Evolutionary conservation across 2,797 vertebrate species (phyloP), one percentile per base, ranked within the genome.

Genomic region (Sebastes goodei): DNA sequence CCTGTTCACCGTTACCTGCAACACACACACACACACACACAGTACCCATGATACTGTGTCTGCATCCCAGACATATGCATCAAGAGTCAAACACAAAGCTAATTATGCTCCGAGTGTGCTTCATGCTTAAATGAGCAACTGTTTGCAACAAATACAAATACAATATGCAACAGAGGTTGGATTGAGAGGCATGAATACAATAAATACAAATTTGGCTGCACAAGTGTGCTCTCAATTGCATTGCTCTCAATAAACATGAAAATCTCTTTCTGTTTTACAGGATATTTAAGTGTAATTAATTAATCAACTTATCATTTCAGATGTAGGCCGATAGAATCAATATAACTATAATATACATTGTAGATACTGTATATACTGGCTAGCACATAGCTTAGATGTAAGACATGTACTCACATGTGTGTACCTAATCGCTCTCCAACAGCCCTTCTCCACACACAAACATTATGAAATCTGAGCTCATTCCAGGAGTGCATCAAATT

Each of bases 1-100:
- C 98, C 86, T 99, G 98, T 67, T 99, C 98, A 30, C 98, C 98
- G 21, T 97, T 95, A 90, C 98, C 98, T 99, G 78, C 29, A 82
- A 1, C 21, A 29, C 17, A 55, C 15, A 69, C 33, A 74, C 33
- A 74, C 53, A 74, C 55, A 15, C 55, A 15, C 2, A 25, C 2
- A 25, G 25, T 32, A 46, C 25, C 23, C 12, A 29, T 21, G 17
- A 53, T 4, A 2, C n/a, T 25, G 21, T 10, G 5, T 12, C 38
- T 5, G 10, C 32, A 57, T 57, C 7, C 12, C 7, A 53, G 49
- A 55, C 11, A 68, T 52, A 2, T 25, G 2, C 69, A 67, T 66
- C 1, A 33, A 12, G 63, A 59, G 8, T 46, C 17, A 49, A 33
- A 62, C 46, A 46, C 42, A 46, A 6, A 60, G 57, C 25, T 8